Percentiles rank a stretch among this genome's conserved stretches.
Conservation (phyloP, 2,797 vertebrate genomes). For the Sphenodon punctatus region DNA sequence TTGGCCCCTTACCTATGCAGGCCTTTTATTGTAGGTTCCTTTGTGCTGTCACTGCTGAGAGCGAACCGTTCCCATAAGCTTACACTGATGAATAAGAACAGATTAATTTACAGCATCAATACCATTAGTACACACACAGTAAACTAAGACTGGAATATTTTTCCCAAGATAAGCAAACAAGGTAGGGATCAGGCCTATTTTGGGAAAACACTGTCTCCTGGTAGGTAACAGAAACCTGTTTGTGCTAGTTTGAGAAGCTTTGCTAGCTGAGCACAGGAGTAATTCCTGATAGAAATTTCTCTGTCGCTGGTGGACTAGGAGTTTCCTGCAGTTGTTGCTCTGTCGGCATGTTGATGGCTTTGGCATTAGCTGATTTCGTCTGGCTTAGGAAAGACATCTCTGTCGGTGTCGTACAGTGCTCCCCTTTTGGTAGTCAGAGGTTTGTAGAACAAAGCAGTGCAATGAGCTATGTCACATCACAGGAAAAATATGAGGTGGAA, state of each 20-base stretch:
- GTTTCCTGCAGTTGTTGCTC: constrained; percentile 20
- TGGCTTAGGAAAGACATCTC: constrained; percentile 30
- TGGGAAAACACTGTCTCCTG: background rate
- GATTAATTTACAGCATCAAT: background rate
- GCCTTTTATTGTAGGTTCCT: background rate
- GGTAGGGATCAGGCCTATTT: constrained; percentile 2
- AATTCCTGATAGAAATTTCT: background rate
- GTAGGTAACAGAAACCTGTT: constrained; percentile 10
- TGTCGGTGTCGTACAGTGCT: constrained; percentile 27
- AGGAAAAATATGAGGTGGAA: constrained; percentile 22
- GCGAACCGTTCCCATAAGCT: background rate
- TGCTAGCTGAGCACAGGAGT: background rate
- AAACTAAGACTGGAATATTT: background rate
- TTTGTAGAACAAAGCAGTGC: constrained; percentile 23
- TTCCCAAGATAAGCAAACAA: constrained; percentile 12
- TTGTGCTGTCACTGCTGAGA: rapidly evolving
- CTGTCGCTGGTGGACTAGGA: background rate
- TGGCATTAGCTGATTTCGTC: background rate
- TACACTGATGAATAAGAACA: background rate
- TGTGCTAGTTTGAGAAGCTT: constrained; percentile 1
- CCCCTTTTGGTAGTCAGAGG: constrained; percentile 37
- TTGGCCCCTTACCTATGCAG: background rate
- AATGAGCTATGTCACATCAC: background rate
- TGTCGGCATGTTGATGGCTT: background rate
- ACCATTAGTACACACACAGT: constrained; percentile 12